Conservation (phyloP, 2,113 vertebrate species). For the Haemorhous mexicanus region DNA sequence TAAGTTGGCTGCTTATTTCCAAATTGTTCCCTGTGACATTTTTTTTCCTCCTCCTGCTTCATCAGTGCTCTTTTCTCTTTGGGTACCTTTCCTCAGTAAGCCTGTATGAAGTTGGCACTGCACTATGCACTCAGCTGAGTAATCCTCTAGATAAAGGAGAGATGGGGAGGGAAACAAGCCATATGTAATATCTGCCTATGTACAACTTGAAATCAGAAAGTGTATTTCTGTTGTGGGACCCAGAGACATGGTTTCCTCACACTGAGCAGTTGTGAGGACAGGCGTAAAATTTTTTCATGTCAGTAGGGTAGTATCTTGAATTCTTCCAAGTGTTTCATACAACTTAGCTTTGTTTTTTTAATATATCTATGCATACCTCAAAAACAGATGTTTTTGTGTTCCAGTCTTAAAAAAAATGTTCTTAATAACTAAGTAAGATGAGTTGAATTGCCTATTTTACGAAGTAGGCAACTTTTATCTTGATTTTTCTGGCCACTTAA, state of each 20-base stretch:
- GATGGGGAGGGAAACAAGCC: not conserved
- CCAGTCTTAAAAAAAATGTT: not conserved
- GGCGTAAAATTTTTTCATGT: not conserved
- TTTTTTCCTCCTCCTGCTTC: not conserved
- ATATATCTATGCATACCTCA: not conserved
- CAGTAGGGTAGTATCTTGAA: not conserved
- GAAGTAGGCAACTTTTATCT: not conserved
- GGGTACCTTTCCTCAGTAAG: not conserved
- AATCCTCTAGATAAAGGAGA: not conserved
- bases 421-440: not conserved
- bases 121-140: not conserved
- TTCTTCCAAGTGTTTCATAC: not conserved
- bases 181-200: fast-evolving
- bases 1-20: not conserved
- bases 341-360: not conserved
- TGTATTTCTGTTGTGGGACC: not conserved
- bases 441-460: not conserved
- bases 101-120: not conserved
- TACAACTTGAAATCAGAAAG: not conserved
- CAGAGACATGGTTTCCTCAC: not conserved
- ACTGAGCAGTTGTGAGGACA: not conserved
- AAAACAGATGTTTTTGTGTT: not conserved
- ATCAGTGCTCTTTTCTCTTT: not conserved
- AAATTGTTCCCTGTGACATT: not conserved
- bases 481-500: not conserved